Base-by-base conservation (phyloP, 1,140 invertebrate genomes). In the Drosophila baimaii region DNA sequence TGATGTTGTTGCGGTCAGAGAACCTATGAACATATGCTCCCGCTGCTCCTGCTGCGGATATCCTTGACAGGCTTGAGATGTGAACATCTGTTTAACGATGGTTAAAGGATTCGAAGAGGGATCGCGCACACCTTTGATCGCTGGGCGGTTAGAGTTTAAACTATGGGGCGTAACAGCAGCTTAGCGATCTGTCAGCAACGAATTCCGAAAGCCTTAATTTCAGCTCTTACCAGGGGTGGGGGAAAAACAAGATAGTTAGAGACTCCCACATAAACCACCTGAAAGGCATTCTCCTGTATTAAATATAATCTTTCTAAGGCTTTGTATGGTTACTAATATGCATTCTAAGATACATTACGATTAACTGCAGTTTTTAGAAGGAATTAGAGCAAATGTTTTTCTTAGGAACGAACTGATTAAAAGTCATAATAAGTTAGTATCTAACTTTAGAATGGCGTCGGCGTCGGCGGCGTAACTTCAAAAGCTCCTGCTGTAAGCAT, bases 51-150 rank as follows among this genome's bases (percentile, higher is more conserved):
- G 77, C 74, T 70, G 61, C 68, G 77, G 73, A 78, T 85, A 81
- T 85, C 82, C 81, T 78, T 85, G 81, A 86, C 81, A 81, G 81
- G 15, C n/a, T n/a, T n/a, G n/a, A 52, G 46, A 51, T 8, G 59
- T 8, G 59, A 64, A 27, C 51, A 73, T 74, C 56, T 71, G 55
- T 52, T 9, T 44, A 61, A 54, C 65, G 46, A 52, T 51, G 27
- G 37, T 19, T 29, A 33, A 56, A 59, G 57, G 47, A 57, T 49
- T 68, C 52, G 31, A 33, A 25, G 46, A 17, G 33, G 41, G 66
- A 63, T 41, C 17, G 27, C n/a, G 27, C 19, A n/a, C n/a, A n/a
- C 47, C 37, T 25, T 54, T 5, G 15, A 12, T 9, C 5, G 19
- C 19, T 33, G 19, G 17, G 35, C 35, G 35, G 17, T 9, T 19